Evolutionary conservation across 2,888 invertebrate genomes (phyloP), one percentile per base, ranked within the genome.

Genomic region (Drosophila bunnanda): DNA sequence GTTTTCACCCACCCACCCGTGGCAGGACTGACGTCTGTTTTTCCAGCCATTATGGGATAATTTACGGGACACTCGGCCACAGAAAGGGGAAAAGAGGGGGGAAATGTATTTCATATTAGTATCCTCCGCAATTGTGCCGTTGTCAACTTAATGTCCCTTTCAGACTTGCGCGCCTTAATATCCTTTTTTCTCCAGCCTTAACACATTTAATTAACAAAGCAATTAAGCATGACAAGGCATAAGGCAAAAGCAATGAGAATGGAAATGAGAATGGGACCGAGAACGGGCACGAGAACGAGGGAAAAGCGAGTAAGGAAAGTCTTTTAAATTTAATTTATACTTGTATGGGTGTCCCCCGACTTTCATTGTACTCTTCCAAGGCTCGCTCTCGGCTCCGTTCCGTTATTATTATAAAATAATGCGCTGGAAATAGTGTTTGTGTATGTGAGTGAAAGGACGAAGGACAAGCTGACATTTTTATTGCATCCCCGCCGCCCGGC

Each of bases 171-270:
- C 65, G 65, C 67, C 65, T 54, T 67, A 67, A 67, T 65, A 67
- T 65, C 66, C 65, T 55, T 67, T 66, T 62, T 77, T 82, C 72
- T 66, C 82, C 61, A 75, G 82, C 77, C 78, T 82, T 75, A 78
- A 82, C 85, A 82, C 85, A 86, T 86, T 86, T 86, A 86, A 86
- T 86, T 86, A 86, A 88, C 88, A 88, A 88, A 86, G 86, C 88
- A 86, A 86, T 86, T 86, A 86, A 86, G 88, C 86, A 85, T 71
- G 68, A 71, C 77, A 68, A 74, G 62, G 73, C 68, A 61, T 74
- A 68, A 62, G 73, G 57, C 72, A 48, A 73, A 72, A 53, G 68
- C 57, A 66, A 66, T 67, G 67, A 68, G 66, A 50, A 68, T 68
- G 67, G 66, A 65, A 66, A 68, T 68, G 67, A 50, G 53, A 30